A percentile compares a stretch with the other conserved stretches of the same genome.
These are phyloP conservation scores for Sula dactylatra DNA, from an alignment of 2,113 vertebrate genomes.

Conservation along the genomic window DNA sequence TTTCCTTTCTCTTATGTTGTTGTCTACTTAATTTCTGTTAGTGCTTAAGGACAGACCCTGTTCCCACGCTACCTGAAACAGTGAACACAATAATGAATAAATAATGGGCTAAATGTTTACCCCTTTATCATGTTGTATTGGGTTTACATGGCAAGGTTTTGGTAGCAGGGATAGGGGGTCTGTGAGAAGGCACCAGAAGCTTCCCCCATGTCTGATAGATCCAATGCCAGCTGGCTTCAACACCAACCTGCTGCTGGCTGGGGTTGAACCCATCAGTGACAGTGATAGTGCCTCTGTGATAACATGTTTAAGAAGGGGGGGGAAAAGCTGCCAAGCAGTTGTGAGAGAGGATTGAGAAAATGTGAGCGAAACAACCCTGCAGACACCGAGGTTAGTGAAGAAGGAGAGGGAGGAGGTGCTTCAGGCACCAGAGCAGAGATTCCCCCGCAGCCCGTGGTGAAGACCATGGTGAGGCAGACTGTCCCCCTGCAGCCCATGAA, in stretches of 20 bases:
- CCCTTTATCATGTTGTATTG: not conserved
- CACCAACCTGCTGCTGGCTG: fast-evolving
- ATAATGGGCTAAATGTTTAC: not conserved
- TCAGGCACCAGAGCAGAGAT: fast-evolving
- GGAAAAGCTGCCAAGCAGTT: not conserved
- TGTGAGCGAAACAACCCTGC: not conserved
- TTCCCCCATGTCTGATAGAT: fast-evolving
- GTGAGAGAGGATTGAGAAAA: not conserved
- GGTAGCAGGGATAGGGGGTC: not conserved
- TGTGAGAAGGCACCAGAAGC: not conserved
- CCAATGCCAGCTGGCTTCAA: not conserved
- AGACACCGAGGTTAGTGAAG: not conserved
- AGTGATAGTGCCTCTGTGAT: fast-evolving
- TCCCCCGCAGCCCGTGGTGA: not conserved
- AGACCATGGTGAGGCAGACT: not conserved
- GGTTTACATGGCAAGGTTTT: not conserved
- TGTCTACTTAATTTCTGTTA: not conserved
- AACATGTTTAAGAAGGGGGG: not conserved
- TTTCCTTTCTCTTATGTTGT: not conserved
- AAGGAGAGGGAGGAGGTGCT: not conserved
- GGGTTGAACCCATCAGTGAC: fast-evolving
- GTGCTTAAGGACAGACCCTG: not conserved
- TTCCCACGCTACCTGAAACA: not conserved
- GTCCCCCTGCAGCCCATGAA: not conserved
- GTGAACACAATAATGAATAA: not conserved